These are phyloP conservation scores for Aleiodes testaceus DNA, from an alignment of 2,888 invertebrate genomes.

Conservation along the genomic window DNA sequence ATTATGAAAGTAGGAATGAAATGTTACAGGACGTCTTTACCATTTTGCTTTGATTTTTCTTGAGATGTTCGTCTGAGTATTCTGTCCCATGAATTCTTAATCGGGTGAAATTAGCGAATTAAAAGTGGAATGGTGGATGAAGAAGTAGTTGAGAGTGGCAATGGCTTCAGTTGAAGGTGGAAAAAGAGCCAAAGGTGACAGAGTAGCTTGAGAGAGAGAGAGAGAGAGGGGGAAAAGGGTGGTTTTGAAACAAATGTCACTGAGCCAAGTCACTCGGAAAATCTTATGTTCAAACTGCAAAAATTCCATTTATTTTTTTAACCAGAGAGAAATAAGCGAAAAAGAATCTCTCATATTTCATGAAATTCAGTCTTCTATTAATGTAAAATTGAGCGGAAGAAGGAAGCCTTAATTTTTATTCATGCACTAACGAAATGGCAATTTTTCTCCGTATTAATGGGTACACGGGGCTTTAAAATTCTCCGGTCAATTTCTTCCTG, in stretches of 20 bases:
- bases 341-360: not conserved
- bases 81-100: conserved; percentile 71
- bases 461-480: conserved; percentile 68
- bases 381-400: not conserved
- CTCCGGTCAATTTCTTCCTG: conserved; percentile 71
- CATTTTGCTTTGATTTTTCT: conserved; percentile 72
- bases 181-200: conserved; percentile 39
- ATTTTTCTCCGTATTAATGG: conserved; percentile 72
- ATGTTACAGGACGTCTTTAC: conserved; percentile 54
- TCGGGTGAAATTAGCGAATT: conserved; percentile 71
- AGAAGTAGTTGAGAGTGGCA: conserved; percentile 40
- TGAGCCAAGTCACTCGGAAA: conserved; percentile 5
- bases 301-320: not conserved
- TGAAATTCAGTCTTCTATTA: not conserved
- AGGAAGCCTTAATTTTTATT: conserved; percentile 69
- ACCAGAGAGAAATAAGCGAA: not conserved
- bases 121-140: conserved; percentile 61
- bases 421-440: conserved; percentile 70
- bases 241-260: conserved; percentile 41
- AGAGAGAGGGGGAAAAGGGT: conserved; percentile 7
- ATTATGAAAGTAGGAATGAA: too few relatives aligned
- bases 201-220: conserved; percentile 9
- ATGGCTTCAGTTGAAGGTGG: conserved; percentile 37
- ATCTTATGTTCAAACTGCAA: not conserved
- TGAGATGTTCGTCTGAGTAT: conserved; percentile 60